phyloP scores from a whole-genome alignment of 1,140 invertebrate genomes.

The Heliconius hewitsoni region DNA sequence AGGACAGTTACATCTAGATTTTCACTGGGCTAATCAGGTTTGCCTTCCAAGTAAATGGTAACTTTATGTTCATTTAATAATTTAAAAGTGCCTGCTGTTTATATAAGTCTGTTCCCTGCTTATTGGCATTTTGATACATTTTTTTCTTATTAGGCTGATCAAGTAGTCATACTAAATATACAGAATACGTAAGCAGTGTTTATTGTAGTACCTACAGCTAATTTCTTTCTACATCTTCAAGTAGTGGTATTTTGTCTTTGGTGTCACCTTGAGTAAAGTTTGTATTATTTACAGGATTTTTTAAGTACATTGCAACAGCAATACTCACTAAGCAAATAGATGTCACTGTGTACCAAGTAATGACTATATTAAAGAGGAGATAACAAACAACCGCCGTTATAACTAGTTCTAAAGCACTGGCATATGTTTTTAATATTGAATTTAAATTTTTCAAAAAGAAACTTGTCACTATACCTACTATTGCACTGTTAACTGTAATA shows the following conservation, averaged over 20 bases:
- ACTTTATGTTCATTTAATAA: too few relatives aligned
- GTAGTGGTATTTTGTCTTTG: conserved; percentile 66
- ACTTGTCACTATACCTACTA: conserved; percentile 95
- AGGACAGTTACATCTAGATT: too few relatives aligned
- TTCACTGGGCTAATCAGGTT: too few relatives aligned
- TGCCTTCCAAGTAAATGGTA: too few relatives aligned
- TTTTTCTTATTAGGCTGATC: not conserved
- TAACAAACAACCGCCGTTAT: conserved; percentile 95
- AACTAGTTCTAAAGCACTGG: conserved; percentile 94
- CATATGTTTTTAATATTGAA: conserved; percentile 98
- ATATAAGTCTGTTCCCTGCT: too few relatives aligned
- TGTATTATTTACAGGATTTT: conserved; percentile 90
- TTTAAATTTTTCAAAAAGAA: conserved; percentile 95
- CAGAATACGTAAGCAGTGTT: too few relatives aligned
- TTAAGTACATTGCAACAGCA: conserved; percentile 93
- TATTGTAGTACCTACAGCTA: not conserved
- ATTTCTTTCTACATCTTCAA: conserved; percentile 50
- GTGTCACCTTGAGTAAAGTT: conserved; percentile 46
- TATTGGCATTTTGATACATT: too few relatives aligned
- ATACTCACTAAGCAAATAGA: conserved; percentile 92
- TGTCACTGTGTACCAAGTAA: conserved; percentile 90
- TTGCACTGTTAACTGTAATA: conserved; percentile 94
- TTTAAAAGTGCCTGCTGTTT: too few relatives aligned
- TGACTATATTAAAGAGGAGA: conserved; percentile 93
- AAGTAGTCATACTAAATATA: not conserved